Percentiles rank a stretch among this genome's conserved stretches.
These are phyloP conservation scores for Belonocnema kinseyi DNA, from an alignment of 1,140 invertebrate species.

Conservation along the genomic window DNA sequence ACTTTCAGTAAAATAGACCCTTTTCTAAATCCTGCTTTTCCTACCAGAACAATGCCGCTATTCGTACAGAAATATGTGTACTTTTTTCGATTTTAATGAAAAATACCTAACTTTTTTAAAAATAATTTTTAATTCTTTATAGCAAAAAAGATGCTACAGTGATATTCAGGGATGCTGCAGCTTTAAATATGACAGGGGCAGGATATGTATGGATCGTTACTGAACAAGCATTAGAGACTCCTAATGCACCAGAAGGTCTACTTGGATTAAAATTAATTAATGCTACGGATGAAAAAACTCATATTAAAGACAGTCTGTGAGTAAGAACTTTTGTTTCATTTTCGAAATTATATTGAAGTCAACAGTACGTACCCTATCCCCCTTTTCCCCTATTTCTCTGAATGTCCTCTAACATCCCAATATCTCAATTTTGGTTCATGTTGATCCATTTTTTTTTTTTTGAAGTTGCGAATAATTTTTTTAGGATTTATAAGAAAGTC, in stretches of 20 bases:
- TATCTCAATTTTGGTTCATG: too few species aligned
- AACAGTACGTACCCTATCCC: neutral
- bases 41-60: too few species aligned
- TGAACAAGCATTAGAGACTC: constrained; percentile 92
- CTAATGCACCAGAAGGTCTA: constrained; percentile 90
- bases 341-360: constrained; percentile 47
- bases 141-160: constrained; percentile 92
- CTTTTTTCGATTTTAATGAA: too few species aligned
- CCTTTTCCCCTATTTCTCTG: too few species aligned
- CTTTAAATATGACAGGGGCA: constrained; percentile 91
- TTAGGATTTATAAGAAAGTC: too few species aligned
- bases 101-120: neutral
- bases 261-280: constrained; percentile 92
- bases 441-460: too few species aligned
- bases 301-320: constrained; percentile 92
- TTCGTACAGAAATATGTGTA: too few species aligned
- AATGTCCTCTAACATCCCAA: too few species aligned
- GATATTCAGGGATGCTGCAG: constrained; percentile 91
- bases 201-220: constrained; percentile 99
- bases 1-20: too few species aligned
- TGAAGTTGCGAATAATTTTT: too few species aligned
- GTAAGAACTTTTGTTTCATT: constrained; percentile 56
- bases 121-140: constrained; percentile 45
- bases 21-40: too few species aligned
- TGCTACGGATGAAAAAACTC: constrained; percentile 90